Conservation (phyloP, 2,888 invertebrate species). For the Caradrina kadenii region DNA sequence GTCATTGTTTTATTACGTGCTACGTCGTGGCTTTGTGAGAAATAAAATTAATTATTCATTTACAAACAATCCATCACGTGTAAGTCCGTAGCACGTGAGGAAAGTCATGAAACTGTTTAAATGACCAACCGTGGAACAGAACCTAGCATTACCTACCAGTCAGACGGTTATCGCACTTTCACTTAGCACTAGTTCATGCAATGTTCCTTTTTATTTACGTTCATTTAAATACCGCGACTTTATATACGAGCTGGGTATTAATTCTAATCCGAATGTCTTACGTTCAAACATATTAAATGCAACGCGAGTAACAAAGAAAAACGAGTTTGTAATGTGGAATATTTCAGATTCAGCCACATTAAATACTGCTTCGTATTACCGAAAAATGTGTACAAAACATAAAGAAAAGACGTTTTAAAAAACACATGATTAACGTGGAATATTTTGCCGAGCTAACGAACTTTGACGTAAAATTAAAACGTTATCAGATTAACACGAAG, state of each 20-base stretch:
- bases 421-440: constrained; percentile 51
- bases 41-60: constrained; percentile 65
- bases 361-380: constrained; percentile 44
- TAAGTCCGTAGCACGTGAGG: constrained; percentile 63
- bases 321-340: constrained; percentile 44
- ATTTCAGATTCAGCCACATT: constrained; percentile 48
- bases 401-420: constrained; percentile 31
- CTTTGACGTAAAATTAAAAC: constrained; percentile 62
- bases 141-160: constrained; percentile 59
- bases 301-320: constrained; percentile 56
- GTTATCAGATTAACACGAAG: constrained; percentile 63
- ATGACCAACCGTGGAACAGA: constrained; percentile 56
- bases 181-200: constrained; percentile 68
- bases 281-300: constrained; percentile 55
- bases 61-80: constrained; percentile 67
- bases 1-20: constrained; percentile 64
- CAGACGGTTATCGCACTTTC: constrained; percentile 73
- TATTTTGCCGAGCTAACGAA: constrained; percentile 63
- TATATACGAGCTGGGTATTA: constrained; percentile 55
- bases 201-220: constrained; percentile 64
- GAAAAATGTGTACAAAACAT: constrained; percentile 47
- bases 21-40: constrained; percentile 53
- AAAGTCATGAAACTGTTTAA: constrained; percentile 69
- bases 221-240: constrained; percentile 62
- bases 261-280: constrained; percentile 57